Evolutionary conservation across 2,797 vertebrate species (phyloP), one percentile per base, ranked within the genome.

Genomic region (Psittacula echo): DNA sequence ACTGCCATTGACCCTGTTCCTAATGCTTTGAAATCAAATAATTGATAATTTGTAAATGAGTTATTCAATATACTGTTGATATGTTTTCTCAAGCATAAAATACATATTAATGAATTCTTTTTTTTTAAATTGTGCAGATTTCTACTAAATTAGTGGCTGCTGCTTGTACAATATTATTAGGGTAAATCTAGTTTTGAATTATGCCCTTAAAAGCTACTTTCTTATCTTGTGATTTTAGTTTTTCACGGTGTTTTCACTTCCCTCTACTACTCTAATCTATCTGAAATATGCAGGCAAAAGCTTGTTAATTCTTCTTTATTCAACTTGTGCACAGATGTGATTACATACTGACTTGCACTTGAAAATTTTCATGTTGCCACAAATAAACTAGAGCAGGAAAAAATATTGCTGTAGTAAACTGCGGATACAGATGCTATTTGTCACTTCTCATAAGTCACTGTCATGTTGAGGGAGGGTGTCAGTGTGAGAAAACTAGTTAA

Each of bases 41-140:
- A 44, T 5, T 37, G 26, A 32, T 47, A 23, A 47, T 73, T 91
- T 72, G 37, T 47, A 41, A 44, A 44, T 42, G 13, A 51, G 9
- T 39, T 90, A 7, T 51, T 91, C 27, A 44, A 5, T 82, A 41
- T 29, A n/a, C 17, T 84, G 34, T 34, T 85, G 14, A 22, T 56
- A 11, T 0, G 2, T 89, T 88, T 91, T 90, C 47, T 90, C 58
- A 78, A 47, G 62, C 83, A 15, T 61, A 66, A 90, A 87, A 47
- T 54, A 5, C 3, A 1, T 82, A n/a, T 48, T 73, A 83, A 39
- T 0, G 0, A 39, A 4, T 47, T 56, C 66, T 61, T 45, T 23
- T 29, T 54, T 47, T 70, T 47, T n/a, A 32, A 45, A 30, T 34
- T 56, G 5, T 78, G 3, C 5, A 1, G 7, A 67, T 18, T 76